phyloP scores from a whole-genome alignment of 1,140 invertebrate species.

The Callitettix versicolor region DNA sequence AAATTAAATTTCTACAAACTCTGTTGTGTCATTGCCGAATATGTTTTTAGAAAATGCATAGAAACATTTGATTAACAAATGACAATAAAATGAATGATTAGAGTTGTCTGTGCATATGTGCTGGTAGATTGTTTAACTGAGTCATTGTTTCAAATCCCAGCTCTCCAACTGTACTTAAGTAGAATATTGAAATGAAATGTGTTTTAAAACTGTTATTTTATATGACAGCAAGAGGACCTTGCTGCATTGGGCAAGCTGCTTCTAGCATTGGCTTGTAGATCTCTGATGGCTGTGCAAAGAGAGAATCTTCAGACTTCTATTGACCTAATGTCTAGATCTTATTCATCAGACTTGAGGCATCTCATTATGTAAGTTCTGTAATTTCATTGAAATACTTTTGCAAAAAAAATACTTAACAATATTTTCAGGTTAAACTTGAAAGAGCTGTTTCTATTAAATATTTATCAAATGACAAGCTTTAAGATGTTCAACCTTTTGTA shows the following conservation, averaged over 20 bases:
- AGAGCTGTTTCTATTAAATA: not conserved
- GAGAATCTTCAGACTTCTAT: slow-evolving; percentile 78
- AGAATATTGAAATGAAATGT: too few species aligned
- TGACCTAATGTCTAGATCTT: slow-evolving; percentile 78
- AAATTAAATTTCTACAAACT: too few species aligned
- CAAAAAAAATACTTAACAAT: not conserved
- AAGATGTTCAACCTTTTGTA: too few species aligned
- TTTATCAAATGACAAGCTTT: too few species aligned
- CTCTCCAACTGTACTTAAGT: not conserved
- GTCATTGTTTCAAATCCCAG: too few species aligned
- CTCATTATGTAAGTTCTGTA: slow-evolving; percentile 68
- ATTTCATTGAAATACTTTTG: slow-evolving; percentile 1
- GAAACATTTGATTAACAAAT: too few species aligned
- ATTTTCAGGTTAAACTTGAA: not conserved
- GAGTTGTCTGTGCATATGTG: too few species aligned
- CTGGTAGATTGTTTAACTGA: too few species aligned
- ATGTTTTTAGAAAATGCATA: too few species aligned
- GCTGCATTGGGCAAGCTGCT: slow-evolving; percentile 83
- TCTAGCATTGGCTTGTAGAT: slow-evolving; percentile 82
- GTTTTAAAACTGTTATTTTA: too few species aligned
- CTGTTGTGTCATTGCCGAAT: too few species aligned
- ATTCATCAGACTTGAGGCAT: slow-evolving; percentile 87
- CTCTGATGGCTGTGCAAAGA: slow-evolving; percentile 71
- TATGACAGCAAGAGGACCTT: slow-evolving; percentile 77
- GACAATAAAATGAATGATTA: too few species aligned